Base-by-base conservation (phyloP, 1,140 invertebrate species). In the Drosophila biarmipes region DNA sequence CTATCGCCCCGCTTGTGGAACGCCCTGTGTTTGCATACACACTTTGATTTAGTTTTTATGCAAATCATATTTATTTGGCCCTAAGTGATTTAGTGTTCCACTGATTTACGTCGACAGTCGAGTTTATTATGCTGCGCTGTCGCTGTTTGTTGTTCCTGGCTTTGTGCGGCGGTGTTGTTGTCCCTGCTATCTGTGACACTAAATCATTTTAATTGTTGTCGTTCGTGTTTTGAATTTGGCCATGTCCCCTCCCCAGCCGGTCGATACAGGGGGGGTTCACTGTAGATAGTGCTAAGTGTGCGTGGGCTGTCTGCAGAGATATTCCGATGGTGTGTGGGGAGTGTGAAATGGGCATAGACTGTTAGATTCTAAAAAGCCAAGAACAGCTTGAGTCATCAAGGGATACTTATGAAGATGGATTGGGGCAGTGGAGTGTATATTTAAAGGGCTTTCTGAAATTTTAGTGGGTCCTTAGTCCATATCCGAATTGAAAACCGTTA, bases 191-290 rank as follows among this genome's bases (percentile, higher is more conserved):
- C 82, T 72, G 29, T 82, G 57, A 72, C 79, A 89, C 78, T 89
- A 87, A 87, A 87, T 87, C 84, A 87, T 87, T 87, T 87, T 87
- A 87, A 87, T 87, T 87, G 82, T 87, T 87, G 82, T 82, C 78
- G 79, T 87, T 89, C 84, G 82, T 86, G 74, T 82, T 81, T 87
- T 54, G 82, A 78, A 78, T 78, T 81, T 63, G 58, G 29, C 38
- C 63, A 46, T 34, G 31, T 45, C 48, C 38, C 51, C 31, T 29
- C 19, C 21, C 27, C 29, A 14, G 35, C 37, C 17, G 58, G 24
- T 52, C 48, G 37, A 42, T 19, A 1, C 31, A 27, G 21, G 37
- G 24, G 27, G 34, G 42, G 57, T 54, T 62, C 38, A 63, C 49
- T 49, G 72, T 40, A 55, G 61, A 75, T 75, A 66, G 72, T 74